phyloP scores from a whole-genome alignment of 1,140 invertebrate genomes.

The Galleria mellonella region DNA sequence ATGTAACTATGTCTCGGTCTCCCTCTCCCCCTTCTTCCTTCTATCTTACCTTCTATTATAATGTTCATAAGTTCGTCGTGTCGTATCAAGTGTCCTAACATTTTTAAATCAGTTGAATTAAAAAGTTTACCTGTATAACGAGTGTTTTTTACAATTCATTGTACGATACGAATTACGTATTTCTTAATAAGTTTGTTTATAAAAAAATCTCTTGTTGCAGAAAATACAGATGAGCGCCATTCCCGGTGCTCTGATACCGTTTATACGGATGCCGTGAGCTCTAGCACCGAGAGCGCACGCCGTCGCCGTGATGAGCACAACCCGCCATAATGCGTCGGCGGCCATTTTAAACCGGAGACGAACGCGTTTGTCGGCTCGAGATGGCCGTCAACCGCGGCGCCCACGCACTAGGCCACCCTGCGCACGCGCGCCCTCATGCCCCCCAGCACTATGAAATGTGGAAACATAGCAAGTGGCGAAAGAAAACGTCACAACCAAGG shows the following conservation, averaged over 20 bases:
- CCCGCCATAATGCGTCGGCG: slow-evolving; percentile 68
- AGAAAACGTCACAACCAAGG: slow-evolving; percentile 61
- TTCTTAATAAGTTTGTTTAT: too few species aligned
- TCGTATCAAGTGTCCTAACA: too few species aligned
- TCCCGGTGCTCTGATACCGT: slow-evolving; percentile 12
- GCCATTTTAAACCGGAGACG: slow-evolving; percentile 65
- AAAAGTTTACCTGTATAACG: too few species aligned
- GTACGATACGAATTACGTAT: too few species aligned
- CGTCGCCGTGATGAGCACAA: slow-evolving; percentile 68
- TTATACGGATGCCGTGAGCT: slow-evolving; percentile 56
- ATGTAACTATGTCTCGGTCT: too few species aligned
- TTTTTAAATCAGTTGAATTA: too few species aligned
- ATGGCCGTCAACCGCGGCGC: slow-evolving; percentile 59
- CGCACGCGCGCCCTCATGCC: slow-evolving; percentile 41
- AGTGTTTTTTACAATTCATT: too few species aligned
- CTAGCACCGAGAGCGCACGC: slow-evolving; percentile 43
- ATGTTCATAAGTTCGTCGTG: too few species aligned
- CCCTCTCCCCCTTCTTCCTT: too few species aligned
- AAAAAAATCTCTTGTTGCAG: slow-evolving; percentile 36
- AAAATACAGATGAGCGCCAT: slow-evolving; percentile 38
- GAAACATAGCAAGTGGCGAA: slow-evolving; percentile 74
- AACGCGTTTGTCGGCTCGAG: slow-evolving; percentile 59
- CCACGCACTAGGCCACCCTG: slow-evolving; percentile 31
- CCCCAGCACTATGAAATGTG: slow-evolving; percentile 67
- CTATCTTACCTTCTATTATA: too few species aligned